phyloP scores from a whole-genome alignment of 2,113 vertebrate genomes.

The Cygnus atratus region DNA sequence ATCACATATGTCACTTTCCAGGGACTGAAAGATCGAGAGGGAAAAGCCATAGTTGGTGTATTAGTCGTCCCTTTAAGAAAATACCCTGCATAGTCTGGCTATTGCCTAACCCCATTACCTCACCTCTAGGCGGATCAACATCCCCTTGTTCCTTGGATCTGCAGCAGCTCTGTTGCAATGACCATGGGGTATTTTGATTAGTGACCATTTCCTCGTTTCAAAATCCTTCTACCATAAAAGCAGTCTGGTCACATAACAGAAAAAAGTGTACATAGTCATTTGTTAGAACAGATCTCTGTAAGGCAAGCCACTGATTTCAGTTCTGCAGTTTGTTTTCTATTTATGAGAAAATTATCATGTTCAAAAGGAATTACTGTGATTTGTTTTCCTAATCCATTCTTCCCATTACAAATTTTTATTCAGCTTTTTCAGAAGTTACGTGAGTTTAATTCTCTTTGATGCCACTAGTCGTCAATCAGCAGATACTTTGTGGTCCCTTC shows the following conservation, averaged over 20 bases:
- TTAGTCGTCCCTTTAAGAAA: not conserved
- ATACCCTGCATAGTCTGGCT: not conserved
- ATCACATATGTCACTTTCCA: constrained; percentile 29
- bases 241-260: not conserved
- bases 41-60: not conserved
- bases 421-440: not conserved
- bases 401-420: not conserved
- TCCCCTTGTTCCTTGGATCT: not conserved
- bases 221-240: not conserved
- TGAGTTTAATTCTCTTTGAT: not conserved
- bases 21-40: not conserved
- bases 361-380: not conserved
- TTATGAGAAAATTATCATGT: not conserved
- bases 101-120: constrained; percentile 24
- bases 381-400: not conserved
- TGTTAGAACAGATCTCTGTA: not conserved
- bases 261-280: not conserved
- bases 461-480: not conserved
- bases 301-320: not conserved
- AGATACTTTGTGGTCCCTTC: not conserved
- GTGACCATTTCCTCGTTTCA: not conserved
- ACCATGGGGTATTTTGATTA: not conserved
- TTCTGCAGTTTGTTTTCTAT: not conserved
- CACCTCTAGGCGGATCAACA: not conserved
- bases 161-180: not conserved